phyloP scores from a whole-genome alignment of 2,113 vertebrate species.

The Orthonyx spaldingii region DNA sequence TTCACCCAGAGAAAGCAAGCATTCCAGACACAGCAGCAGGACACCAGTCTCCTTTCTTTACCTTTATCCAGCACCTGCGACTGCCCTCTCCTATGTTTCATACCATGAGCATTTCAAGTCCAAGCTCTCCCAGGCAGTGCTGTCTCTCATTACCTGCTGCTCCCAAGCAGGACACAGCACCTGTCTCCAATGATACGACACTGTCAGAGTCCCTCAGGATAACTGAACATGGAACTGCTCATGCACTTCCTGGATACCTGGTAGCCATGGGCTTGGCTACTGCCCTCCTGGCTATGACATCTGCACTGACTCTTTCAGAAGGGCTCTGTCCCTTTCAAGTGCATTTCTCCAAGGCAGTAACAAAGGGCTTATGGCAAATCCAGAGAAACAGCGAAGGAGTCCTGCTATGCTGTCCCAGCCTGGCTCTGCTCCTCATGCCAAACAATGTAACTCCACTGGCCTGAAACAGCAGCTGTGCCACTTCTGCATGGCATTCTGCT shows the following conservation, averaged over 20 bases:
- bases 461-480: background rate
- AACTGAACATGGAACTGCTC: background rate
- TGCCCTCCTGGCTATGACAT: accelerated
- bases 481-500: accelerated
- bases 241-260: accelerated
- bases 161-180: background rate
- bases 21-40: background rate
- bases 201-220: background rate
- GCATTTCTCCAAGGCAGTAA: background rate
- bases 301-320: accelerated
- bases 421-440: background rate
- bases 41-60: background rate
- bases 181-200: accelerated
- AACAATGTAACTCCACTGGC: background rate
- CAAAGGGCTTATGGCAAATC: background rate
- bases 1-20: background rate
- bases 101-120: background rate
- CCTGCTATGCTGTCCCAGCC: accelerated
- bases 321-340: background rate
- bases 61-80: background rate
- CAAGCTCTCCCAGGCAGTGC: background rate
- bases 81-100: background rate
- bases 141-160: too few species aligned
- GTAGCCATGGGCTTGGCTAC: accelerated
- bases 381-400: background rate